Evolutionary conservation across 2,888 invertebrate species (phyloP), one percentile per base, ranked within the genome.

Genomic region (Seira sanloemensis): DNA sequence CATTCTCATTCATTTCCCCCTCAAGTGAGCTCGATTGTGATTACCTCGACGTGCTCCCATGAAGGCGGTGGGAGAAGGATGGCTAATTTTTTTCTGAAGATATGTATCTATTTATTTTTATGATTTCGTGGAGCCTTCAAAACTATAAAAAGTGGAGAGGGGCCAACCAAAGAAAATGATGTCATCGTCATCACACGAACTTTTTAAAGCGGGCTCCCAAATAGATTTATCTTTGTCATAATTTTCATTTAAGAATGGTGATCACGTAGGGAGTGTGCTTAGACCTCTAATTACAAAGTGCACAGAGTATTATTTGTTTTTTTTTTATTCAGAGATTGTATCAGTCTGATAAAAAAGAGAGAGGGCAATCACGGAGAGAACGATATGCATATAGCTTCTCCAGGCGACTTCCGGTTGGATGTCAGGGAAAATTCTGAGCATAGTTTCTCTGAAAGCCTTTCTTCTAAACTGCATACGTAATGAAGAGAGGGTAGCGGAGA

Each of bases 61-160:
- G n/a, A 46, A 23, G 19, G 21, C 18, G 71, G 18, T 4, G 37
- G 78, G 69, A 78, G 74, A 37, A 50, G 75, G 65, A 66, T 78
- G 73, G 80, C 80, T 80, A 80, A 80, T 80, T 80, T 75, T n/a
- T n/a, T n/a, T n/a, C 67, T 50, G 69, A 23, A 80, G 75, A 80
- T 80, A 78, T 74, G 46, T 78, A 73, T 74, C 77, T 71, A 72
- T 77, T 77, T 82, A 74, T 74, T 68, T 78, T 72, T n/a, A n/a
- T n/a, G n/a, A n/a, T n/a, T n/a, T n/a, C n/a, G n/a, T n/a, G 62
- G 27, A 65, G 27, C 74, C 66, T 68, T 19, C 58, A 67, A 37
- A 54, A 46, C 37, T 71, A 77, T 25, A 78, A 19, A 21, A 58
- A 26, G 74, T 21, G 18, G 50, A 54, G 66, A 65, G 77, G 65